Percentiles rank a stretch among this genome's conserved stretches.
phyloP scores from a whole-genome alignment of 2,113 vertebrate genomes.

The Balaenoptera acutorostrata region DNA sequence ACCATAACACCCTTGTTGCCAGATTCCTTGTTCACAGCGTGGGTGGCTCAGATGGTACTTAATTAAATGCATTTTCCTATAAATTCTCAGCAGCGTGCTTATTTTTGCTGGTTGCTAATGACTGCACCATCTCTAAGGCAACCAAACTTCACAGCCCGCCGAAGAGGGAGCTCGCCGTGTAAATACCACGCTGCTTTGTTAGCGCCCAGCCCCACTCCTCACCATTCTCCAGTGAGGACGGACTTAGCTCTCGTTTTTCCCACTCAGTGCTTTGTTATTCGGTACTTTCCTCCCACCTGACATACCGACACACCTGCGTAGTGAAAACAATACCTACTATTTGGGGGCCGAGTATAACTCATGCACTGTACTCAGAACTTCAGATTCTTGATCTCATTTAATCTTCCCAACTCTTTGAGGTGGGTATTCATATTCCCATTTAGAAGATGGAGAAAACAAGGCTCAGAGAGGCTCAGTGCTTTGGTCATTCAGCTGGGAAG shows the following conservation, averaged over 20 bases:
- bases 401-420: not conserved
- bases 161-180: not conserved
- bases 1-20: conserved; percentile 64
- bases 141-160: conserved; percentile 34
- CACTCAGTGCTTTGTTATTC: not conserved
- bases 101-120: conserved; percentile 67
- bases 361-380: not conserved
- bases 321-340: not conserved
- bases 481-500: not conserved
- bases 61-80: conserved; percentile 70
- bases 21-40: conserved; percentile 70
- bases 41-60: conserved; percentile 78
- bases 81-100: conserved; percentile 54
- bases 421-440: not conserved
- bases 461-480: not conserved
- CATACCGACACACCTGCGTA: too few species aligned
- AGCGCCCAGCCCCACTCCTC: not conserved
- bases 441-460: not conserved
- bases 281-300: not conserved
- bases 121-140: conserved; percentile 59
- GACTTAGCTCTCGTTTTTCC: not conserved
- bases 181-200: not conserved
- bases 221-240: not conserved
- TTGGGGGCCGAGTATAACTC: not conserved
- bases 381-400: not conserved